A percentile compares a stretch with the other conserved stretches of the same genome.
Conservation (phyloP, 1,140 invertebrate genomes). For the Trachymyrmex cornetzi region DNA sequence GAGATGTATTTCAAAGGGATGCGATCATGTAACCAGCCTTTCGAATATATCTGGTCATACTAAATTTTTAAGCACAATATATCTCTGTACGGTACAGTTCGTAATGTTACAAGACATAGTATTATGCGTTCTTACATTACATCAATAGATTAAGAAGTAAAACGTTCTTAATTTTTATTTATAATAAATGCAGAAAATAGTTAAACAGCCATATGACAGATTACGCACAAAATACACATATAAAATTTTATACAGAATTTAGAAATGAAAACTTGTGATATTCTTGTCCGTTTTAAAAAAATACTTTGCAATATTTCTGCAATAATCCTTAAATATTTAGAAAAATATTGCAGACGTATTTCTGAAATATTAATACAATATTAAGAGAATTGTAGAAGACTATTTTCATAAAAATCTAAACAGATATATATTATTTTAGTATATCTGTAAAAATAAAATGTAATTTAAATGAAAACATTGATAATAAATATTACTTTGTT, state of each 20-base stretch:
- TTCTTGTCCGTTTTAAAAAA: neutral
- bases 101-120: neutral
- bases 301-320: too few relatives aligned
- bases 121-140: neutral
- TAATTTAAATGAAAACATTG: too few relatives aligned
- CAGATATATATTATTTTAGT: too few relatives aligned
- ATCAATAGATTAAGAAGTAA: neutral
- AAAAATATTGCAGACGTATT: too few relatives aligned
- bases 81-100: neutral
- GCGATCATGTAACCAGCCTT: slow-evolving; percentile 31
- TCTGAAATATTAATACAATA: too few relatives aligned
- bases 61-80: slow-evolving; percentile 21
- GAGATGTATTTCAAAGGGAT: slow-evolving; percentile 47
- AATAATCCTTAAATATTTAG: too few relatives aligned
- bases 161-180: neutral
- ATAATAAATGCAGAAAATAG: neutral
- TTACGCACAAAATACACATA: neutral
- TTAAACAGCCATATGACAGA: neutral
- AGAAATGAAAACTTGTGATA: neutral
- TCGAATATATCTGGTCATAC: slow-evolving; percentile 12
- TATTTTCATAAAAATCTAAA: too few relatives aligned
- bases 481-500: too few relatives aligned
- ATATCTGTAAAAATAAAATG: too few relatives aligned
- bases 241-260: neutral
- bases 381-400: too few relatives aligned